Percentiles rank a stretch among this genome's conserved stretches.
Evolutionary conservation across 2,113 vertebrate species (phyloP).

Genomic region (Circaetus cinerascens): DNA sequence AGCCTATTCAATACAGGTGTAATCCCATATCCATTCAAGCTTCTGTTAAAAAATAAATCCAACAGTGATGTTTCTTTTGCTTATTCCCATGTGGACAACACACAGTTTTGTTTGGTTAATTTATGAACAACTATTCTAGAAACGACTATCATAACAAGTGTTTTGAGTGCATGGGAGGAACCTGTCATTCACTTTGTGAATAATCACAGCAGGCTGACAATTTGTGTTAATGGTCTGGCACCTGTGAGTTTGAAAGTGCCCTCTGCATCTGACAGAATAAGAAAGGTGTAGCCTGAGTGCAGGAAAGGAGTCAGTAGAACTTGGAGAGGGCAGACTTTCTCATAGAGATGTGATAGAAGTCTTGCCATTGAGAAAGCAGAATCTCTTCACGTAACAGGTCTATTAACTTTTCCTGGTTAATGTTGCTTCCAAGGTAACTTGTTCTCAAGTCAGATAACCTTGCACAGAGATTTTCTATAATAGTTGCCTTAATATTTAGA

Average conservation of each 20-base stretch:
- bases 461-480: not conserved
- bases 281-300: not conserved
- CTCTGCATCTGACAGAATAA: not conserved
- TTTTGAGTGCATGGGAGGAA: not conserved
- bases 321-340: not conserved
- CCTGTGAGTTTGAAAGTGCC: not conserved
- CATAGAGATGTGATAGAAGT: not conserved
- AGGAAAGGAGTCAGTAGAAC: not conserved
- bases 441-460: not conserved
- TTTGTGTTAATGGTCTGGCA: not conserved
- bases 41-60: not conserved
- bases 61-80: not conserved
- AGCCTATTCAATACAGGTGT: not conserved
- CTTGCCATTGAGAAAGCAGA: not conserved
- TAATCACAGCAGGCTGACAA: not conserved
- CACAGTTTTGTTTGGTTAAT: not conserved
- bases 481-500: not conserved
- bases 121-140: not conserved
- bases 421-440: not conserved
- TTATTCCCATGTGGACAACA: not conserved
- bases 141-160: accelerated
- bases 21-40: not conserved
- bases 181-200: not conserved
- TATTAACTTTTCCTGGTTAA: not conserved
- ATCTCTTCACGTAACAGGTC: not conserved